Conservation (phyloP, 2,888 invertebrate genomes). For the Tetropium fuscum region DNA sequence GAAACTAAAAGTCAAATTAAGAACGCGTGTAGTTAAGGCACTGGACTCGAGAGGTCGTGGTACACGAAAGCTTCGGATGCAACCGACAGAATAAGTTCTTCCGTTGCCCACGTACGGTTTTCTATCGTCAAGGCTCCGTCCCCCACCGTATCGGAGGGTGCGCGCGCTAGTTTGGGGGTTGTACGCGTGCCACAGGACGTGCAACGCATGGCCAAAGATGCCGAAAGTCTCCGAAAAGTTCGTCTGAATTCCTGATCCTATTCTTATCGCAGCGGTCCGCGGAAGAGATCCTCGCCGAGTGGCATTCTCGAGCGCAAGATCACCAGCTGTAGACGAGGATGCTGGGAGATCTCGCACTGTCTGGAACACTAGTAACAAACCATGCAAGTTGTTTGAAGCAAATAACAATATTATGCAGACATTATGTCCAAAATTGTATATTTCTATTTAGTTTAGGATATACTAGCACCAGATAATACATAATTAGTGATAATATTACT, state of each 20-base stretch:
- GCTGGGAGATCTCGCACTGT: too few species aligned
- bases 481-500: too few species aligned
- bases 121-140: constrained; percentile 58
- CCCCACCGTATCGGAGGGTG: constrained; percentile 57
- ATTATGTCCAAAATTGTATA: too few species aligned
- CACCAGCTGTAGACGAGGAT: too few species aligned
- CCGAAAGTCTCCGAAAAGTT: constrained; percentile 61
- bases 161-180: constrained; percentile 61
- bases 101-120: constrained; percentile 57
- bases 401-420: too few species aligned
- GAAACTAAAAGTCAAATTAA: constrained; percentile 17
- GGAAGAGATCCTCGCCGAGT: too few species aligned
- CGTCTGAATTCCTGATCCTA: constrained; percentile 37
- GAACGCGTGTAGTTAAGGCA: constrained; percentile 39
- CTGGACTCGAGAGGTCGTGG: constrained; percentile 17
- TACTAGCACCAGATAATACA: too few species aligned
- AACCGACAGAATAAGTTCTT: constrained; percentile 69
- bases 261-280: constrained; percentile 33
- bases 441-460: too few species aligned
- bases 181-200: constrained; percentile 65
- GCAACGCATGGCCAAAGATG: constrained; percentile 63
- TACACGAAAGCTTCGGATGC: constrained; percentile 60
- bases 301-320: too few species aligned
- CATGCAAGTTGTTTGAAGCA: too few species aligned
- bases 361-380: too few species aligned